Percentiles rank a stretch among this genome's conserved stretches.
Conservation (phyloP, 1,140 invertebrate genomes). For the Polypedilum pembai region DNA sequence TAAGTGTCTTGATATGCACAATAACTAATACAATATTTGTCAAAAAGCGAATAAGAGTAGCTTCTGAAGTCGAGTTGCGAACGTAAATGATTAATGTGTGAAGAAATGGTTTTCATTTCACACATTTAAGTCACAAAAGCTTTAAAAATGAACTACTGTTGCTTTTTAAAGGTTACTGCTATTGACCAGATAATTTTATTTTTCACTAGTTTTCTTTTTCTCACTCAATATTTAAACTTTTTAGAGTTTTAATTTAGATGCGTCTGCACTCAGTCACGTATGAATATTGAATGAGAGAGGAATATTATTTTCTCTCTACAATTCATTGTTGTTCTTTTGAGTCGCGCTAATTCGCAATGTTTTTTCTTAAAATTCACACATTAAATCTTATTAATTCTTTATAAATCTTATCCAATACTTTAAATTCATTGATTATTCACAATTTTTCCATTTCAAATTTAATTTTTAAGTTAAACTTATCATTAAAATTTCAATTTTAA, state of each 20-base stretch:
- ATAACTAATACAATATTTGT: not conserved
- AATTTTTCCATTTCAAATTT: not conserved
- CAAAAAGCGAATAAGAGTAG: not conserved
- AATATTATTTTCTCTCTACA: not conserved
- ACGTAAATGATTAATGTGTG: not conserved
- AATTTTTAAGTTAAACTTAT: not conserved
- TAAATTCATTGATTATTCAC: too few relatives aligned
- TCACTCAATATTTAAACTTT: not conserved
- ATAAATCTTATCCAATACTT: too few relatives aligned
- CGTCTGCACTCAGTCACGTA: slow-evolving; percentile 11
- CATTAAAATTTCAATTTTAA: not conserved
- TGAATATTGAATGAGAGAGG: not conserved
- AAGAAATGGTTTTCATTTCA: slow-evolving; percentile 12
- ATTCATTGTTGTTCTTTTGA: not conserved
- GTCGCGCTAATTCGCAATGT: too few relatives aligned
- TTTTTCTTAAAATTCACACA: too few relatives aligned
- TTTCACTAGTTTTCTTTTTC: slow-evolving; percentile 12
- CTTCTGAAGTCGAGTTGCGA: slow-evolving; percentile 1
- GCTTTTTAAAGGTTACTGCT: not conserved
- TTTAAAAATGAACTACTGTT: not conserved
- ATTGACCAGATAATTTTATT: slow-evolving; percentile 6
- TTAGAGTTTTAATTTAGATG: not conserved
- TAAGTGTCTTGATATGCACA: not conserved
- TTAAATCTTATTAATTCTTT: too few relatives aligned
- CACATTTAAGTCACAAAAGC: not conserved